Evolutionary conservation across 2,888 invertebrate species (phyloP).

Genomic region (Drosophila recens): DNA sequence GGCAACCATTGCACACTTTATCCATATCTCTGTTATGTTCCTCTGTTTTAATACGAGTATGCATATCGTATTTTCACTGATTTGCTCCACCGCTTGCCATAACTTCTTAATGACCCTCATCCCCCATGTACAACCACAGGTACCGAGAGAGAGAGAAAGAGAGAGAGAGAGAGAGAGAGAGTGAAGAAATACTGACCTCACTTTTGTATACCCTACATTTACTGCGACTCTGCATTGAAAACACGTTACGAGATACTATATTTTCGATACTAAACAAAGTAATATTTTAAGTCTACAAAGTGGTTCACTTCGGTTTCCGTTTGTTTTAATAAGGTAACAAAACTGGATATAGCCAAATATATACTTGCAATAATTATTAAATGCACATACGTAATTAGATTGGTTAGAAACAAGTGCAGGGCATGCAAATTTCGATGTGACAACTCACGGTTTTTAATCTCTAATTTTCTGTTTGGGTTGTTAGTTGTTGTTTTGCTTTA

Average conservation of each 20-base stretch:
- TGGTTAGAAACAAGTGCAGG: conserved; percentile 2
- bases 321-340: neutral
- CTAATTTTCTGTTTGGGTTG: conserved; percentile 12
- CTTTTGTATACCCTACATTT: conserved; percentile 28
- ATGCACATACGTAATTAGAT: neutral
- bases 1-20: conserved; percentile 24
- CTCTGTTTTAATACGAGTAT: conserved; percentile 3
- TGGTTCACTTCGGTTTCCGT: conserved; percentile 7
- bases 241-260: neutral
- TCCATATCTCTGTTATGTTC: conserved; percentile 7
- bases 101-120: conserved; percentile 52
- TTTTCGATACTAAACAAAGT: neutral
- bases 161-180: neutral
- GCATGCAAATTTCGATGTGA: conserved; percentile 13
- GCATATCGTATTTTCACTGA: conserved; percentile 29
- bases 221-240: neutral
- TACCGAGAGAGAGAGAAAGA: neutral
- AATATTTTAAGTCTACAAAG: conserved; percentile 3
- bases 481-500: conserved; percentile 25
- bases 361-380: conserved; percentile 5
- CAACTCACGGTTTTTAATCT: conserved; percentile 12
- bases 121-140: neutral
- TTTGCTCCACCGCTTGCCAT: conserved; percentile 47
- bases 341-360: neutral
- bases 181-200: conserved; percentile 55